These are phyloP conservation scores for Leptatherina wallacei DNA, from an alignment of 2,797 vertebrate genomes.

Conservation along the genomic window DNA sequence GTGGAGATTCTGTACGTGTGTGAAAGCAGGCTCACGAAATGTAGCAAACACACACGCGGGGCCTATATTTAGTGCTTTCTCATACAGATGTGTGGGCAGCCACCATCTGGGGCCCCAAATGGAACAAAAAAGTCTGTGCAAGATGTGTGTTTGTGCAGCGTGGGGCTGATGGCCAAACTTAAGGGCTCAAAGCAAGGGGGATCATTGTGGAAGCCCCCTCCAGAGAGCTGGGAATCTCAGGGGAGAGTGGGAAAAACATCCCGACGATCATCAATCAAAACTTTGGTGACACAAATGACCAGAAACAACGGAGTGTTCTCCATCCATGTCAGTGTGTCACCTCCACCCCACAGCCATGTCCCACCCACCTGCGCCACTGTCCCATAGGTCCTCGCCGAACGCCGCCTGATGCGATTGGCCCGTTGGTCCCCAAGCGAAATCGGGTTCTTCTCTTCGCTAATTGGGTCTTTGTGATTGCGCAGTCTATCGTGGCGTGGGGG, in stretches of 20 bases:
- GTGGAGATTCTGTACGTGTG: constrained; percentile 11
- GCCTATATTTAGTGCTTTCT: constrained; percentile 80
- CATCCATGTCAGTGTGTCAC: constrained; percentile 82
- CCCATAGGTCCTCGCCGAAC: constrained; percentile 82
- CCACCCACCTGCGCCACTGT: constrained; percentile 85
- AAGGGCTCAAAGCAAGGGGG: constrained; percentile 45
- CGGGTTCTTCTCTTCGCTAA: constrained; percentile 74
- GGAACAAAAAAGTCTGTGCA: constrained; percentile 69
- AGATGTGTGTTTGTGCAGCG: constrained; percentile 48
- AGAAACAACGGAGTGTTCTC: constrained; percentile 87
- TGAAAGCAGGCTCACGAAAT: constrained; percentile 7
- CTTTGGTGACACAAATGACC: constrained; percentile 92
- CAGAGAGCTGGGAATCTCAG: constrained; percentile 87
- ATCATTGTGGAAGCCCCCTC: constrained; percentile 70
- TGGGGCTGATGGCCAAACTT: constrained; percentile 63
- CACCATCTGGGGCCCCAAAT: constrained; percentile 88
- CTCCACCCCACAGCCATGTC: constrained; percentile 78
- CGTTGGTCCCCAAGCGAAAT: constrained; percentile 56
- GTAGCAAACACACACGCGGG: constrained; percentile 24
- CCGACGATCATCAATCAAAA: constrained; percentile 96
- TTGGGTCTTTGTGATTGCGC: constrained; percentile 88
- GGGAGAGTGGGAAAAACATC: constrained; percentile 91
- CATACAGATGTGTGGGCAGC: constrained; percentile 96
- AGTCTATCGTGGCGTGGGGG: constrained; percentile 78
- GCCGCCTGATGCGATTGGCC: constrained; percentile 74